Conservation (phyloP, 1,140 invertebrate genomes). For the Pachypeltis micranthus region DNA sequence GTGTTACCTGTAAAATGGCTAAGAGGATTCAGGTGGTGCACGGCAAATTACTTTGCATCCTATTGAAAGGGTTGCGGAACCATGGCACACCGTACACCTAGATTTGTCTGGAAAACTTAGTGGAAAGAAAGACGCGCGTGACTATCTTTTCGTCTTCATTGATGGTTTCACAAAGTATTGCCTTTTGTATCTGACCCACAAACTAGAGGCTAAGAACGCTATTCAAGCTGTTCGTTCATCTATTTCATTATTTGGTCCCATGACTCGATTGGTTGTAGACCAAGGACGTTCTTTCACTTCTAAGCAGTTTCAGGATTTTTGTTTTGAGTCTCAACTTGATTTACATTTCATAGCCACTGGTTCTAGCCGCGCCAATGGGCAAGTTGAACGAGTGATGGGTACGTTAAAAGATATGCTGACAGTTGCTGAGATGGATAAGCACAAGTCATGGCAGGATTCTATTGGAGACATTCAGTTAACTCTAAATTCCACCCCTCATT, state of each 20-base stretch:
- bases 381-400: too few relatives aligned
- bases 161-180: slow-evolving; percentile 15
- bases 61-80: slow-evolving; percentile 3
- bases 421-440: too few relatives aligned
- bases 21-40: slow-evolving; percentile 8
- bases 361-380: too few relatives aligned
- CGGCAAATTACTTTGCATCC: slow-evolving; percentile 13
- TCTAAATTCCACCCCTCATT: neutral
- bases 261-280: neutral
- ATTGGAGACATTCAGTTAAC: neutral
- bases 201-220: neutral
- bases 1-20: slow-evolving; percentile 13
- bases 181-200: neutral
- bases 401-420: too few relatives aligned
- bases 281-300: slow-evolving; percentile 26
- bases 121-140: slow-evolving; percentile 11
- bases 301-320: slow-evolving; percentile 30
- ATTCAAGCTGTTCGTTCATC: neutral
- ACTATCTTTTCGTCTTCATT: slow-evolving; percentile 24
- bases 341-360: too few relatives aligned
- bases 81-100: slow-evolving; percentile 5
- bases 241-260: slow-evolving; percentile 1
- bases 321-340: slow-evolving; percentile 17
- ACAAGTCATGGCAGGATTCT: neutral
- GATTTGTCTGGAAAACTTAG: slow-evolving; percentile 15